A percentile compares a stretch with the other conserved stretches of the same genome.
These are phyloP conservation scores for Elmis aenea DNA, from an alignment of 2,888 invertebrate genomes.

Conservation along the genomic window DNA sequence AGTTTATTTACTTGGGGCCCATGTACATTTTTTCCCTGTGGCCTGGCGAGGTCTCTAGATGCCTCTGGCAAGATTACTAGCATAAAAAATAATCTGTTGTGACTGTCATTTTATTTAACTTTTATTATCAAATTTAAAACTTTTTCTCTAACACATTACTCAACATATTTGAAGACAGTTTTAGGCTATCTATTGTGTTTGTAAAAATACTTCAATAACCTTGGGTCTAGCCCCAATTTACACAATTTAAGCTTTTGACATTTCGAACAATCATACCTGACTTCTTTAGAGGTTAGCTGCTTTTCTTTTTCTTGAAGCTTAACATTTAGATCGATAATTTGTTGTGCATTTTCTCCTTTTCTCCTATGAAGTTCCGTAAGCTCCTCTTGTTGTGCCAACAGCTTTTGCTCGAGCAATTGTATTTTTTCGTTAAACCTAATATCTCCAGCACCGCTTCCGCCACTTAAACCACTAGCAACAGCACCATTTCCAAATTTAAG, in stretches of 20 bases:
- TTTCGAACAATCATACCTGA: slow-evolving; percentile 49
- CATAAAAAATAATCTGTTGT: too few relatives aligned
- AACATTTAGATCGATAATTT: slow-evolving; percentile 84
- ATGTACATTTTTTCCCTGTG: too few relatives aligned
- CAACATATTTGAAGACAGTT: too few relatives aligned
- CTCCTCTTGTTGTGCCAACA: slow-evolving; percentile 85
- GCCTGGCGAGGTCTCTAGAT: too few relatives aligned
- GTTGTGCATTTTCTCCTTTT: slow-evolving; percentile 89
- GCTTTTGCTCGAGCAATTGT: slow-evolving; percentile 77
- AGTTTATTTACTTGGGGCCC: too few relatives aligned
- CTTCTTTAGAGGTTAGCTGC: slow-evolving; percentile 66
- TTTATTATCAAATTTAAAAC: too few relatives aligned
- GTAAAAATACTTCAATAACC: too few relatives aligned
- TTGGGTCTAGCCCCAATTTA: too few relatives aligned
- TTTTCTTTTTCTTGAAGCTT: slow-evolving; percentile 82
- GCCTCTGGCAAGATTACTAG: too few relatives aligned
- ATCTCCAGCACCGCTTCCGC: slow-evolving; percentile 37
- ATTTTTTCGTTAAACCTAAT: slow-evolving; percentile 48
- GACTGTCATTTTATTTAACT: too few relatives aligned
- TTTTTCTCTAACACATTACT: too few relatives aligned
- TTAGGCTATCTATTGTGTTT: too few relatives aligned
- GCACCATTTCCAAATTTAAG: slow-evolving; percentile 55
- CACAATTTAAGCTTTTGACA: background rate
- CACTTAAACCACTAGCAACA: slow-evolving; percentile 23
- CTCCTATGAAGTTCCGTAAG: slow-evolving; percentile 83